Conservation (phyloP, 2,113 vertebrate species). For the Petrocephalus microphthalmus region DNA sequence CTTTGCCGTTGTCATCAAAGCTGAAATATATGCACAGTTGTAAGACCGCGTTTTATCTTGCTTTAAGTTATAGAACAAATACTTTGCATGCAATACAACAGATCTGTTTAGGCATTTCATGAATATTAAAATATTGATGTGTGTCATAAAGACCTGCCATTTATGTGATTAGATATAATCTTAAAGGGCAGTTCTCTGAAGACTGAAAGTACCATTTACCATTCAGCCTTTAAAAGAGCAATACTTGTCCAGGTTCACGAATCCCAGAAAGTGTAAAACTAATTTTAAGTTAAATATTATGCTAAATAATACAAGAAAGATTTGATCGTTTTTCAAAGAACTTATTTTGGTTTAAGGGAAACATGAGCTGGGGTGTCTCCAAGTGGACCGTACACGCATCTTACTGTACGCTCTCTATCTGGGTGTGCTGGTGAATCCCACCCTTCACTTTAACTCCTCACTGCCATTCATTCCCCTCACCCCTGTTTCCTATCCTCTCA, state of each 20-base stretch:
- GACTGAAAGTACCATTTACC: background rate
- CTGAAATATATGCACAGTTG: conserved; percentile 29
- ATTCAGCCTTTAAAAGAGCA: conserved; percentile 7
- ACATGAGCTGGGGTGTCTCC: background rate
- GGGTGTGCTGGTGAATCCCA: background rate
- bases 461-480: background rate
- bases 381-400: background rate
- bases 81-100: conserved; percentile 18
- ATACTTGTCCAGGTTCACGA: background rate
- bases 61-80: conserved; percentile 14
- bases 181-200: background rate
- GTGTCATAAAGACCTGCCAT: background rate
- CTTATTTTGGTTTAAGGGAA: conserved; percentile 6
- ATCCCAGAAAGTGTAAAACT: background rate
- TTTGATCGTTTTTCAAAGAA: conserved; percentile 3
- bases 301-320: background rate
- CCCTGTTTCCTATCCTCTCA: background rate
- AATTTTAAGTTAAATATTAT: background rate
- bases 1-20: conserved; percentile 32
- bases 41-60: background rate
- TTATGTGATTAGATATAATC: background rate
- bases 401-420: background rate
- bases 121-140: conserved; percentile 6
- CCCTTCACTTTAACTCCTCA: background rate
- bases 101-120: conserved; percentile 12